These are phyloP conservation scores for Protonibea diacanthus DNA, from an alignment of 2,797 vertebrate genomes.

Conservation along the genomic window DNA sequence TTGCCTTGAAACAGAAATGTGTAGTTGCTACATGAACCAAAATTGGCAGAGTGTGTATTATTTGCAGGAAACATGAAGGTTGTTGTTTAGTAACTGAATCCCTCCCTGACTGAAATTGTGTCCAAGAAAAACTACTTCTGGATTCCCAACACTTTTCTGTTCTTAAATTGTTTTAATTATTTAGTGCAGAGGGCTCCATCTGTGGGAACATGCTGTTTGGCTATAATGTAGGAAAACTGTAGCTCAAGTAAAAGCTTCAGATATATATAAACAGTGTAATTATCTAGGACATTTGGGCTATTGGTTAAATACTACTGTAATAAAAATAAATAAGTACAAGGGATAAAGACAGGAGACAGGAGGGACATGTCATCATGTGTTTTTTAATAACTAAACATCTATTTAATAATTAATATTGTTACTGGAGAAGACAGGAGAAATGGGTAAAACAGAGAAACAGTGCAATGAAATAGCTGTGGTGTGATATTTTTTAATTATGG, in stretches of 20 bases:
- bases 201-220: background rate
- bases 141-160: slow-evolving; percentile 17
- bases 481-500: background rate
- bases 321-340: no score
- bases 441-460: background rate
- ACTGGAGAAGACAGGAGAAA: background rate
- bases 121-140: background rate
- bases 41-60: background rate
- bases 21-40: background rate
- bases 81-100: slow-evolving; percentile 8
- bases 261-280: background rate
- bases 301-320: background rate
- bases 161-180: background rate
- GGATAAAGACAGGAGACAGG: background rate
- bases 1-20: background rate
- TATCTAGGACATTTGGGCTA: background rate
- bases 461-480: background rate
- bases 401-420: background rate
- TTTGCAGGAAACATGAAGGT: slow-evolving; percentile 12
- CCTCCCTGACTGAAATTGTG: slow-evolving; percentile 1
- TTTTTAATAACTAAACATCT: background rate
- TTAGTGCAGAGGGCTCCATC: background rate
- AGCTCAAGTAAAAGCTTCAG: background rate
- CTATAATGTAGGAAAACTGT: background rate
- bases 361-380: background rate